These are phyloP conservation scores for Diadegma fenestrale DNA, from an alignment of 2,888 invertebrate species.

Conservation along the genomic window DNA sequence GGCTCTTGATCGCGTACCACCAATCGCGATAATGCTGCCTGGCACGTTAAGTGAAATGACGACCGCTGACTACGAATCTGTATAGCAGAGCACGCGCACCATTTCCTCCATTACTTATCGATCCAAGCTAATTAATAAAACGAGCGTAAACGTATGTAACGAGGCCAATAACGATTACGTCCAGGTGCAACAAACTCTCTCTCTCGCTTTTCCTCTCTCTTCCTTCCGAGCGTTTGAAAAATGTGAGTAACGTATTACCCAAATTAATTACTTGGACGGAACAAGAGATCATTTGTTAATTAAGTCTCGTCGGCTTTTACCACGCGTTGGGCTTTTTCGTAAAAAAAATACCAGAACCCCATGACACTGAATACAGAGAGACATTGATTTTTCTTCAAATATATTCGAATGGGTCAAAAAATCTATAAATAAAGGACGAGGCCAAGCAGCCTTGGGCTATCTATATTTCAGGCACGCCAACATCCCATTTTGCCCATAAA, in stretches of 20 bases:
- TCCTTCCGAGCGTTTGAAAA: not conserved
- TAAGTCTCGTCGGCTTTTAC: too few relatives aligned
- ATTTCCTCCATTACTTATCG: constrained; percentile 58
- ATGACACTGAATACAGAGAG: too few relatives aligned
- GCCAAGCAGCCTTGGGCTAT: constrained; percentile 24
- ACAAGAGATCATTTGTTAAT: not conserved
- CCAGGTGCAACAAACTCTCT: not conserved
- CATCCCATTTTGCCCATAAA: not conserved
- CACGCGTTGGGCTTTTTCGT: too few relatives aligned
- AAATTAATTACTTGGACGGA: not conserved
- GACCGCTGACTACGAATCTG: constrained; percentile 19
- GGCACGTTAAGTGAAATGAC: constrained; percentile 43
- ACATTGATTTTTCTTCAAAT: not conserved
- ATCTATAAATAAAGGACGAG: constrained; percentile 54
- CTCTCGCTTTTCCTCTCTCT: not conserved
- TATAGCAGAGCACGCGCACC: constrained; percentile 35
- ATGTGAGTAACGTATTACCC: not conserved
- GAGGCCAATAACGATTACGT: constrained; percentile 14
- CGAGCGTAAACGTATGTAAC: constrained; percentile 30
- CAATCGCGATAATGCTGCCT: constrained; percentile 55
- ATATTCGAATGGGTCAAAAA: constrained; percentile 11
- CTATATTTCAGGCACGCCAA: constrained; percentile 20
- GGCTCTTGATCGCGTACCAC: constrained; percentile 56
- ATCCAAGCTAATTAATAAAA: constrained; percentile 63
- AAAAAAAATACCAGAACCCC: too few relatives aligned